Base-by-base conservation (phyloP, 2,888 invertebrate genomes). In the Apodemia hepburni region DNA sequence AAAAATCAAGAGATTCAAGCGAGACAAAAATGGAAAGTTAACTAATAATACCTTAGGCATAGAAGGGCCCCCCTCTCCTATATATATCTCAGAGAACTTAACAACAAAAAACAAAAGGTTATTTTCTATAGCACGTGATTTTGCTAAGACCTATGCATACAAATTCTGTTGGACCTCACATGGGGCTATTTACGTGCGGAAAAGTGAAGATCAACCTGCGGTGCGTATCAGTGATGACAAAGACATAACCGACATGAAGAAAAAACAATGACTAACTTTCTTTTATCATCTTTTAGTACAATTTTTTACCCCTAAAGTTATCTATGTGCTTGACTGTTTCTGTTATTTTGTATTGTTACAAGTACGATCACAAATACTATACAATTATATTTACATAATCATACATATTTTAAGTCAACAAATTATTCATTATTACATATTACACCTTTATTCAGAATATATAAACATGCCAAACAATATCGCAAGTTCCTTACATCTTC, bases 1-100 rank as follows among this genome's bases (percentile, higher is more conserved):
- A 35, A 45, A 35, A 15, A 22, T 59, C 0, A 59, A 62, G 27
- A 59, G 22, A 51, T 51, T 33, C n/a, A 62, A 62, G 33, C 59
- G 59, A 15, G 47, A 62, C 5, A 45, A 45, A 45, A 45, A 45
- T 6, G 42, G 42, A 45, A 45, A 45, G n/a, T 45, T 45, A n/a
- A n/a, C 42, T n/a, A 45, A 45, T 45, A 45, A 45, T 45, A n/a
- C 42, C 42, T 45, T 45, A 45, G 42, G 42, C n/a, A 45, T 45
- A 5, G 45, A 7, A n/a, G 45, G 45, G 6, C 45, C 45, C n/a
- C n/a, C 45, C 45, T n/a, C 45, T 0, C 45, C n/a, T 6, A 45
- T 45, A 45, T 45, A 6, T n/a, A 5, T 63, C 42, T 63, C 60
- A 58, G 63, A 63, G 47, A 60, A 60, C n/a, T 42, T 63, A n/a